These are phyloP conservation scores for Microcebus griseorufus DNA, from an alignment of 2,113 vertebrate genomes.

Conservation along the genomic window DNA sequence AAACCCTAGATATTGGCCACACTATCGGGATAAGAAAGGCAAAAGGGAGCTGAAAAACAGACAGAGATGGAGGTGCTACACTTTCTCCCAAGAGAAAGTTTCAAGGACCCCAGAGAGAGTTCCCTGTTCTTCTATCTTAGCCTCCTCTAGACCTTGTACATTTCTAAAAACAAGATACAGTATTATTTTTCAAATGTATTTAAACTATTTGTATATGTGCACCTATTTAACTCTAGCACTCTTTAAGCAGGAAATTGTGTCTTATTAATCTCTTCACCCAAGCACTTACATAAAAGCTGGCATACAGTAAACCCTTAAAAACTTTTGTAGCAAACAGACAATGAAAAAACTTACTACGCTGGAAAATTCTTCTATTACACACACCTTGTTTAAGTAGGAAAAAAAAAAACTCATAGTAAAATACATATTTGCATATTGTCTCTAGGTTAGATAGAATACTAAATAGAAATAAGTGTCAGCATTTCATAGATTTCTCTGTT, in stretches of 20 bases:
- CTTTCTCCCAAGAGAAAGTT: neutral
- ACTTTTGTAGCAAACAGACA: neutral
- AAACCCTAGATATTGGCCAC: neutral
- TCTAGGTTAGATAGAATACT: neutral
- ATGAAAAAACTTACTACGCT: neutral
- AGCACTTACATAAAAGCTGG: neutral
- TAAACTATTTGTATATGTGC: neutral
- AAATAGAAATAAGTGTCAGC: conserved; percentile 38
- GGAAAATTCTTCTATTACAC: neutral
- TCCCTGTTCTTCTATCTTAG: neutral
- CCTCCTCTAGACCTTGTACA: neutral
- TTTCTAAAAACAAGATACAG: neutral
- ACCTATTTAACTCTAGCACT: neutral
- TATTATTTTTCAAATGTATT: neutral
- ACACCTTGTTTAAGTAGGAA: neutral
- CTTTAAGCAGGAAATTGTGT: neutral
- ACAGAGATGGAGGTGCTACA: neutral
- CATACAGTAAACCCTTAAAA: neutral
- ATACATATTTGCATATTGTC: conserved; percentile 21
- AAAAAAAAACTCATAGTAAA: neutral
- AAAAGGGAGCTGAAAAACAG: neutral
- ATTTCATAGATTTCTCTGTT: conserved; percentile 43
- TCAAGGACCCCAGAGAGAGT: neutral
- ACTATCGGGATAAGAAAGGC: neutral
- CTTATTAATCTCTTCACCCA: neutral